Conservation (phyloP, 2,797 vertebrate genomes). For the Syngnathus acus region DNA sequence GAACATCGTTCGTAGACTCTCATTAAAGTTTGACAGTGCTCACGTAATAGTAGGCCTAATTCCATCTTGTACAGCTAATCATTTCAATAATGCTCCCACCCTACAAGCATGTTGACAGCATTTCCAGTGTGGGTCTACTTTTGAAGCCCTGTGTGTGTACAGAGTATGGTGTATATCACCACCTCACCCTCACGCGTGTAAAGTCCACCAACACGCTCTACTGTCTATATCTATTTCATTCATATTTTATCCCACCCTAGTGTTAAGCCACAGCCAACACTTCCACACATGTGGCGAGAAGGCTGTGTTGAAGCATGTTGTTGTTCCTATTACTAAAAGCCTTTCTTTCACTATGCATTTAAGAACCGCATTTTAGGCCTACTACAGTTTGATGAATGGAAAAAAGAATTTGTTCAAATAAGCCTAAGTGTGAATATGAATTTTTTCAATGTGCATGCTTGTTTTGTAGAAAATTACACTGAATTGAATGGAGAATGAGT, state of each 20-base stretch:
- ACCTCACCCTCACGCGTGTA: too few species aligned
- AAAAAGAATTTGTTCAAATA: not conserved
- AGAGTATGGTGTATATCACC: too few species aligned
- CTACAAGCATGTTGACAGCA: too few species aligned
- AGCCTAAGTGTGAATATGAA: not conserved
- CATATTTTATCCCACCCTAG: not conserved
- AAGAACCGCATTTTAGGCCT: not conserved
- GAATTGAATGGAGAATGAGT: slow-evolving; percentile 10
- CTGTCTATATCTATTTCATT: not conserved
- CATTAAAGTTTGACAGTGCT: too few species aligned
- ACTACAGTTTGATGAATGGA: not conserved
- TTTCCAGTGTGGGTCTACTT: too few species aligned
- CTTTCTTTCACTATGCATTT: not conserved
- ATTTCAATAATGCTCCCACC: too few species aligned
- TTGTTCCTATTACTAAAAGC: not conserved
- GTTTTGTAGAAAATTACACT: not conserved
- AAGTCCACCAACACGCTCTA: too few species aligned
- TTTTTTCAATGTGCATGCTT: not conserved
- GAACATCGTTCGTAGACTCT: too few species aligned
- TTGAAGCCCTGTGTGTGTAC: too few species aligned
- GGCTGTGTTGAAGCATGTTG: not conserved
- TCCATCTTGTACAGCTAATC: too few species aligned
- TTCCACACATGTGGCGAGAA: not conserved
- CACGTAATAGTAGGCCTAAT: too few species aligned
- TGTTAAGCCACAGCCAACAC: not conserved